phyloP scores from a whole-genome alignment of 2,888 invertebrate species.

The Synergus umbraculus region DNA sequence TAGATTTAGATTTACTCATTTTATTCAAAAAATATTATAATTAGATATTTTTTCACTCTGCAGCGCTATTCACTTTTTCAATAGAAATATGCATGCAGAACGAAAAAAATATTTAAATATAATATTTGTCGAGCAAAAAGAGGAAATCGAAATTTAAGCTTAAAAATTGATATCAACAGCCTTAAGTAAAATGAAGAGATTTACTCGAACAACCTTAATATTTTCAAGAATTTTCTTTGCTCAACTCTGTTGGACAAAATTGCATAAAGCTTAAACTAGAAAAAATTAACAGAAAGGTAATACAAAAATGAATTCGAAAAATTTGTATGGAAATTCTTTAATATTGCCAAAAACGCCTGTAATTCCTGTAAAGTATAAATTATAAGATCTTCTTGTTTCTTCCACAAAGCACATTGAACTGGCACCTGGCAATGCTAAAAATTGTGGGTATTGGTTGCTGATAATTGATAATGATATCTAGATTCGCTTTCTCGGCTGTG shows the following conservation, averaged over 20 bases:
- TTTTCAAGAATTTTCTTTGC: not conserved
- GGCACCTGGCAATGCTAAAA: conserved; percentile 76
- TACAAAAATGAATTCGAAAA: not conserved
- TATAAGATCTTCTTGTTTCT: conserved; percentile 18
- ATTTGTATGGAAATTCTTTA: not conserved
- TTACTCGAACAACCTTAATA: too few relatives aligned
- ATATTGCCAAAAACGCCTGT: not conserved
- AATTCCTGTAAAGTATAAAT: not conserved
- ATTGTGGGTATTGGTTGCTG: conserved; percentile 73
- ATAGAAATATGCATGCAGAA: too few relatives aligned
- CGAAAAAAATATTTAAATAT: too few relatives aligned
- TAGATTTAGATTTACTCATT: too few relatives aligned
- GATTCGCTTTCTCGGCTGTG: conserved; percentile 74
- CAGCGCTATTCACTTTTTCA: too few relatives aligned
- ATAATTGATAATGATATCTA: conserved; percentile 69
- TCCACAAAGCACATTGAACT: conserved; percentile 66
- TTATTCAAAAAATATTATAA: too few relatives aligned
- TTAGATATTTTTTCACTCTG: too few relatives aligned
- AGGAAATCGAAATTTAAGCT: too few relatives aligned
- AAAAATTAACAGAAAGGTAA: not conserved
- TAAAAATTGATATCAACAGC: not conserved
- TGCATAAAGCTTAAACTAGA: not conserved
- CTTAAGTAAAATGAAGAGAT: not conserved
- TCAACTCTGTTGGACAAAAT: not conserved
- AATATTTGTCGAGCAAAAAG: too few relatives aligned